Percentiles rank a stretch among this genome's conserved stretches.
These are phyloP conservation scores for Hypothenemus hampei DNA, from an alignment of 1,140 invertebrate genomes.

Conservation along the genomic window DNA sequence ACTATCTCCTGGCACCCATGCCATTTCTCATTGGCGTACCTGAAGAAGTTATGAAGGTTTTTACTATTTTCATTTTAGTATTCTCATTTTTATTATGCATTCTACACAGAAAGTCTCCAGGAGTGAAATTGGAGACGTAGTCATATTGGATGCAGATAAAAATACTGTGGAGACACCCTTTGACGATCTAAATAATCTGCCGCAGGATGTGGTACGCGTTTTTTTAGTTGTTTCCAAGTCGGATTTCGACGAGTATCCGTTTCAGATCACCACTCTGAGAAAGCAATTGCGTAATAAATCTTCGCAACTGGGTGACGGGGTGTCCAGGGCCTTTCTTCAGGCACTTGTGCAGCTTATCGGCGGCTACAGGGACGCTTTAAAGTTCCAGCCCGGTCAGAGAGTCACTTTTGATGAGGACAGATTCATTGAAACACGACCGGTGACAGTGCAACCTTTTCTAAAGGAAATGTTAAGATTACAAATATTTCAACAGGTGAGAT, in stretches of 20 bases:
- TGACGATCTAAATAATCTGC: conserved; percentile 80
- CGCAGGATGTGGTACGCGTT: conserved; percentile 70
- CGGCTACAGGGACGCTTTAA: conserved; percentile 86
- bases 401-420: conserved; percentile 82
- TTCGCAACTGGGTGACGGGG: conserved; percentile 75
- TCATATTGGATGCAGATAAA: conserved; percentile 84
- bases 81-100: conserved; percentile 29
- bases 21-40: conserved; percentile 94
- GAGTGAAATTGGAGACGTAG: conserved; percentile 83
- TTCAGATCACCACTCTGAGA: conserved; percentile 61
- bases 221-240: neutral
- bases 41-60: conserved; percentile 72
- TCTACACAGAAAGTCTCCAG: conserved; percentile 63
- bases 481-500: conserved; percentile 93
- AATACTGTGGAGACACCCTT: conserved; percentile 82
- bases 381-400: conserved; percentile 70
- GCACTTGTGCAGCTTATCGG: conserved; percentile 88
- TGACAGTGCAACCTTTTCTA: conserved; percentile 81
- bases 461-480: conserved; percentile 87
- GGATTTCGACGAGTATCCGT: neutral
- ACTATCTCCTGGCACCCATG: conserved; percentile 91
- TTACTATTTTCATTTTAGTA: conserved; percentile 12
- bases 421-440: conserved; percentile 77
- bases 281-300: conserved; percentile 66
- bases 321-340: conserved; percentile 84